Base-by-base conservation (phyloP, 2,113 vertebrate genomes). In the Macquaria australasica region DNA sequence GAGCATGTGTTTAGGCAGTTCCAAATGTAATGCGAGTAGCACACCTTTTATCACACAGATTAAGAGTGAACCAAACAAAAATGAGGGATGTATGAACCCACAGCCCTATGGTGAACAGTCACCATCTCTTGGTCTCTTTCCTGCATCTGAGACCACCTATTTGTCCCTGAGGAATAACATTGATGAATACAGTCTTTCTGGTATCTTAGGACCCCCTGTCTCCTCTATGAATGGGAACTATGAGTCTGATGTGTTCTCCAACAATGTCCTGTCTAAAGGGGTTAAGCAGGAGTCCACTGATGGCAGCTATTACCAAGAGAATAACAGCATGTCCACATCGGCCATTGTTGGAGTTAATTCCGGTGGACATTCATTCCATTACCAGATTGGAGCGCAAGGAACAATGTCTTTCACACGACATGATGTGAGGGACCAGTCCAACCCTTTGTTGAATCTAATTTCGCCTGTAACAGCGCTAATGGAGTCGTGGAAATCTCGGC, bases 341-440 rank as follows among this genome's bases (percentile, higher is more conserved):
- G 97, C 98, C 93, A 98, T 99, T 79, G 97, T 99, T 89, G 98
- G 98, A 74, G 98, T 99, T 95, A 99, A 99, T 97, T 98, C 98
- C 85, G 95, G 97, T 84, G 98, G 97, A 96, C 98, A 99, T 93
- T 99, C 98, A 55, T 99, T 99, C 96, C 98, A 99, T 96, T 99
- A 99, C 96, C 96, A 98, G 96, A 99, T 99, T 93, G 98, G 98
- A 95, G 97, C 98, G 79, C 97, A 99, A 95, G 98, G 98, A 95
- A 98, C 97, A 39, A 99, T 99, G 96, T 98, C 98, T 92, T 96
- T 99, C 92, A 97, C 97, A 0, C 96, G 97, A 89, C 97, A 98
- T 0, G 95, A 97, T 85, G 93, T 96, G 92, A 97, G 98, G 94
- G 98, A 99, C 94, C 97, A 97, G 91, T 95, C 97, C 77, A 99